Base-by-base conservation (phyloP, 2,797 vertebrate species). In the Gymnothorax javanicus region DNA sequence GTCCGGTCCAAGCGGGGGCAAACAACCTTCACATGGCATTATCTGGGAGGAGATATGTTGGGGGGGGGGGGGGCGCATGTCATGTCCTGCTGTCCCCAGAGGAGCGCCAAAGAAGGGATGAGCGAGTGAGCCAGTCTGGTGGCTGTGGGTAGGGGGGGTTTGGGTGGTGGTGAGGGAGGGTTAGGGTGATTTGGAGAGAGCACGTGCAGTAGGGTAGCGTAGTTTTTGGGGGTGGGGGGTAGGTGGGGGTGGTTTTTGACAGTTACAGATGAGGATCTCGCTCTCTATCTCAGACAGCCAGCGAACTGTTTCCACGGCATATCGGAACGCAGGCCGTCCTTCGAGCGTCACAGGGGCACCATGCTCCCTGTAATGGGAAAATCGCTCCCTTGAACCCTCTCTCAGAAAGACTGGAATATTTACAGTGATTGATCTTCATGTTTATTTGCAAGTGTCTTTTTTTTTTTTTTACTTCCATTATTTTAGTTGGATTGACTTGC, bases 11-110 rank as follows among this genome's bases (percentile, higher is more conserved):
- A 43, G 58, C 54, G 73, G 85, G 85, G 85, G n/a, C 85, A 75
- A 86, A 86, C 85, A 86, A 86, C 85, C 85, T 86, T 86, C 85
- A 86, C 85, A 79, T 54, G 75, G 75, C 85, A 73, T 86, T 86
- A 77, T 86, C 85, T 13, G 58, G 85, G 56, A 75, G 62, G 84
- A 83, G 27, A 75, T 85, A 43, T 50, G 9, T 50, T 5, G n/a
- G 54, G 81, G 57, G 54, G 33, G 2, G 81, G 79, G 58, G 64
- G 23, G 56, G 60, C 0, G 82, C 33, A 15, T 82, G 87, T 71
- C 87, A 87, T 56, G 71, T 87, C 71, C 7, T 20, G 71, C 85
- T 86, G 56, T 77, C 85, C 86, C 86, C 83, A 25, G 6, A 85
- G 87, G 85, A 23, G 75, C 50, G 1, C 75, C 15, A 0, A 56